Conservation (phyloP, 2,113 vertebrate species). For the Salminus brasiliensis region DNA sequence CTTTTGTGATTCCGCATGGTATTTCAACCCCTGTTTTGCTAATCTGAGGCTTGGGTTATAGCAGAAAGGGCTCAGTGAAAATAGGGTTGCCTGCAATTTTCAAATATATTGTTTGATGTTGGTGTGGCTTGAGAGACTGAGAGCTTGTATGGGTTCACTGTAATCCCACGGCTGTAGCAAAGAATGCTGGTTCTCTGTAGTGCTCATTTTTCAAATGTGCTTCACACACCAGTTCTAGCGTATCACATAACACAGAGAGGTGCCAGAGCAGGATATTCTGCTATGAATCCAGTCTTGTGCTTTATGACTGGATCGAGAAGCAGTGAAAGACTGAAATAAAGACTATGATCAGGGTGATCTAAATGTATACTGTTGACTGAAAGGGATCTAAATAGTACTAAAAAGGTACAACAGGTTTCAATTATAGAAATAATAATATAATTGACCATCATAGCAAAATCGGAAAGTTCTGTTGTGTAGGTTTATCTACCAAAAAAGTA, state of each 20-base stretch:
- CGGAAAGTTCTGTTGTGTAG: too few species aligned
- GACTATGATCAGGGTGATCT: too few species aligned
- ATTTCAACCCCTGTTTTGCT: background rate
- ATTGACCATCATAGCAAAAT: too few species aligned
- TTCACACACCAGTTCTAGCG: background rate
- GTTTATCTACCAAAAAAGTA: too few species aligned
- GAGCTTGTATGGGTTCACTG: background rate
- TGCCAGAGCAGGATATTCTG: background rate
- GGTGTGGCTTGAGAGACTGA: background rate
- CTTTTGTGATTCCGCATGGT: background rate
- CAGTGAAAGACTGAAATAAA: background rate
- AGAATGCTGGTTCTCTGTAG: background rate
- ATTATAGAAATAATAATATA: too few species aligned
- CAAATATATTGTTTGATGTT: constrained; percentile 28
- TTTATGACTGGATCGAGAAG: background rate
- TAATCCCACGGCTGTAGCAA: background rate
- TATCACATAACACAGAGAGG: background rate
- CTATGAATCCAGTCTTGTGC: background rate
- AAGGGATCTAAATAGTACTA: too few species aligned
- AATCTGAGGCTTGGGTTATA: background rate
- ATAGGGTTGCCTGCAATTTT: constrained; percentile 15
- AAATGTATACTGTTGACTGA: too few species aligned
- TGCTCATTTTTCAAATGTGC: background rate
- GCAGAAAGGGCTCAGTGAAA: background rate
- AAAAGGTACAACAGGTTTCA: too few species aligned